Evolutionary conservation across 2,888 invertebrate species (phyloP).

Genomic region (Dioctria linearis): DNA sequence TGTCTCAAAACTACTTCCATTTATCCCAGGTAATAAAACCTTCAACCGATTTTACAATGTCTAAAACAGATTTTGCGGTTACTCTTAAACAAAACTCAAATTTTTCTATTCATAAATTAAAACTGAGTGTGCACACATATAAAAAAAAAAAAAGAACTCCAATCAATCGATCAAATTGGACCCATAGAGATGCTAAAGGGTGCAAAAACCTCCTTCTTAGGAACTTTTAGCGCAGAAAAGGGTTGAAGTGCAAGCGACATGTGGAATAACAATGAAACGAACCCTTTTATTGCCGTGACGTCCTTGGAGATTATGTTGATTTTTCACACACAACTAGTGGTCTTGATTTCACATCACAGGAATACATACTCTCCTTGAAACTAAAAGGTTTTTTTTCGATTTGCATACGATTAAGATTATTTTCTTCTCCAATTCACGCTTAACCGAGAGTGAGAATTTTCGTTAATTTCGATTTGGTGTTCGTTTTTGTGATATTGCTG

Average conservation of each 20-base stretch:
- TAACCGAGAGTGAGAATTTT: slow-evolving; percentile 39
- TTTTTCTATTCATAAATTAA: slow-evolving; percentile 2
- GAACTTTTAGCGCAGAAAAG: slow-evolving; percentile 24
- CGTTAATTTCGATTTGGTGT: slow-evolving; percentile 5
- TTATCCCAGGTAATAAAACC: background rate
- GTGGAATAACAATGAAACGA: slow-evolving; percentile 12
- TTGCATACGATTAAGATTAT: slow-evolving; percentile 33
- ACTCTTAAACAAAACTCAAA: slow-evolving; percentile 16
- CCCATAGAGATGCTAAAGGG: slow-evolving; percentile 13
- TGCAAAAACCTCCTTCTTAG: slow-evolving; percentile 28
- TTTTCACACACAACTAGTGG: slow-evolving; percentile 29
- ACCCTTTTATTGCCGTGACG: background rate
- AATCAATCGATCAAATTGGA: slow-evolving; percentile 33
- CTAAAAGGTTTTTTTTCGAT: background rate
- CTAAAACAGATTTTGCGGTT: background rate
- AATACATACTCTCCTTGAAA: background rate
- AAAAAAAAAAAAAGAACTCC: slow-evolving; percentile 18
- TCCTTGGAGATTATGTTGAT: slow-evolving; percentile 12
- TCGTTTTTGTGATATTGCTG: background rate
- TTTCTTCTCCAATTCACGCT: slow-evolving; percentile 9
- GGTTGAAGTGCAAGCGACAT: slow-evolving; percentile 15
- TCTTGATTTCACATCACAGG: slow-evolving; percentile 8
- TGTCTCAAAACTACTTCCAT: background rate
- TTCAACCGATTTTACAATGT: background rate
- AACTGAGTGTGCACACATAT: slow-evolving; percentile 10